These are phyloP conservation scores for Cyclina sinensis DNA, from an alignment of 1,140 invertebrate genomes.

Conservation along the genomic window DNA sequence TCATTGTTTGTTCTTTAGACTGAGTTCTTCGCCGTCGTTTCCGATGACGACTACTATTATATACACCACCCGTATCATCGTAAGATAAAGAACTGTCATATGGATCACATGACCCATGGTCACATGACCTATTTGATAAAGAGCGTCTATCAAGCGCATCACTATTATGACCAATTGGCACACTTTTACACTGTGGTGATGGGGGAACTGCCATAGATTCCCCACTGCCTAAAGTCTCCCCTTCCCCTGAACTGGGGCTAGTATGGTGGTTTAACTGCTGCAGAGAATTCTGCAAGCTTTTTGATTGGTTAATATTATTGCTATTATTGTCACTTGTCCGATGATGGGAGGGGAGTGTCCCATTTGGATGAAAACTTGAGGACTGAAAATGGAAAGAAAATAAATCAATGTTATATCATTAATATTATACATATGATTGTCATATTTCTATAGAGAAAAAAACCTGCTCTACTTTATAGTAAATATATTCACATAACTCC, in stretches of 20 bases:
- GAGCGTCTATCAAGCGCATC: slow-evolving; percentile 72
- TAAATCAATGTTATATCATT: no score
- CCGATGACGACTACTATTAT: slow-evolving; percentile 76
- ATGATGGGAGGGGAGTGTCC: slow-evolving; percentile 72
- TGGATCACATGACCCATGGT: slow-evolving; percentile 72
- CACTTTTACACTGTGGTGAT: slow-evolving; percentile 67
- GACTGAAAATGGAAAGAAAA: slow-evolving; percentile 64
- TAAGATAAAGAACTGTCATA: slow-evolving; percentile 73
- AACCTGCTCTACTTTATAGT: no score
- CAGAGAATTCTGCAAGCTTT: slow-evolving; percentile 71
- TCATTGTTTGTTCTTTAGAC: slow-evolving; percentile 74
- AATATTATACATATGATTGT: no score
- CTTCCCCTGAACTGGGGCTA: slow-evolving; percentile 5
- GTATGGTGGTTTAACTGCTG: slow-evolving; percentile 65
- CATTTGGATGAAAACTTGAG: slow-evolving; percentile 75
- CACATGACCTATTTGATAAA: slow-evolving; percentile 75
- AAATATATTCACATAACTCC: no score
- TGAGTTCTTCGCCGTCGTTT: slow-evolving; percentile 76
- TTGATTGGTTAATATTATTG: slow-evolving; percentile 77
- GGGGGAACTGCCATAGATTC: slow-evolving; percentile 71
- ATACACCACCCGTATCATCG: slow-evolving; percentile 71
- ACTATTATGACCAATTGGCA: slow-evolving; percentile 73
- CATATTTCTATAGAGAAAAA: no score
- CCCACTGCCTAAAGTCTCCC: slow-evolving; percentile 70
- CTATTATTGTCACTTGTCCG: slow-evolving; percentile 79